Conservation (phyloP, 2,797 vertebrate genomes). For the Rhadinocentrus ornatus region DNA sequence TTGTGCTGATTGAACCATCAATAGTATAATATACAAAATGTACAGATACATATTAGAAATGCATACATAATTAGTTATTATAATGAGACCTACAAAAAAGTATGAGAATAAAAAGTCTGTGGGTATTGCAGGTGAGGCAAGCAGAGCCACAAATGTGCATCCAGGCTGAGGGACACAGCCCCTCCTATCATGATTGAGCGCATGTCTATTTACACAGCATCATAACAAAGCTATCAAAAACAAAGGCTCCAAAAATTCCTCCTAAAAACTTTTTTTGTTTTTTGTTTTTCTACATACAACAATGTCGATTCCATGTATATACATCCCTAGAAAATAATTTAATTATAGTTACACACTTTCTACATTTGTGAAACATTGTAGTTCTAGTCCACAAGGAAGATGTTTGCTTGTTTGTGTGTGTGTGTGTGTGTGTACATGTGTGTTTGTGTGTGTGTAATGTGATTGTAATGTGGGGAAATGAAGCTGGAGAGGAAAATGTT, state of each 20-base stretch:
- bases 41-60: slow-evolving; percentile 96
- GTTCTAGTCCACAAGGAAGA: slow-evolving; percentile 77
- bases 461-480: slow-evolving; percentile 30
- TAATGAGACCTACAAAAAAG: slow-evolving; percentile 95
- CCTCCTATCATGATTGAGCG: slow-evolving; percentile 84
- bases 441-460: slow-evolving; percentile 11
- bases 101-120: slow-evolving; percentile 89
- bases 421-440: slow-evolving; percentile 13
- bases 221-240: slow-evolving; percentile 90
- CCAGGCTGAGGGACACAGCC: slow-evolving; percentile 77
- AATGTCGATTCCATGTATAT: slow-evolving; percentile 89
- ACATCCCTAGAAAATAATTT: slow-evolving; percentile 99
- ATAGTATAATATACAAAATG: slow-evolving; percentile 91
- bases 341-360: slow-evolving; percentile 93
- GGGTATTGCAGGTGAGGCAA: slow-evolving; percentile 89
- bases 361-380: slow-evolving; percentile 89
- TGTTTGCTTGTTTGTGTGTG: slow-evolving; percentile 40
- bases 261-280: slow-evolving; percentile 91
- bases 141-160: slow-evolving; percentile 80
- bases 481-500: slow-evolving; percentile 81
- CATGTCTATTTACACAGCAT: slow-evolving; percentile 90
- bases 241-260: slow-evolving; percentile 90
- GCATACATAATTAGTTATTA: slow-evolving; percentile 92
- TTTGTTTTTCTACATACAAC: slow-evolving; percentile 90
- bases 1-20: slow-evolving; percentile 96